Base-by-base conservation (phyloP, 2,797 vertebrate genomes). In the Cichlasoma orientale region DNA sequence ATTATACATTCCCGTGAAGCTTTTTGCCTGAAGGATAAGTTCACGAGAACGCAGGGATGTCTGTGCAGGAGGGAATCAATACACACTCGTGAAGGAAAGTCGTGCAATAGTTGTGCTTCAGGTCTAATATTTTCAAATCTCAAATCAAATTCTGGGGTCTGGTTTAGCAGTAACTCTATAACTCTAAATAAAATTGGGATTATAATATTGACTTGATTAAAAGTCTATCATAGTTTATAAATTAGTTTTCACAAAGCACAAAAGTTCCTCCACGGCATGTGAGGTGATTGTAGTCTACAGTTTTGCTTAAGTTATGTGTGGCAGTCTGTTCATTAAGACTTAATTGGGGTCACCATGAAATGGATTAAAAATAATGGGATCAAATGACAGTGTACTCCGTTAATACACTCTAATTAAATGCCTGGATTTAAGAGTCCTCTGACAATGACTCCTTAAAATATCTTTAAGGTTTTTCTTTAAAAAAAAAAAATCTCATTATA, bases 291-390 rank as follows among this genome's bases (percentile, higher is more conserved):
- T 57, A 12, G 75, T 33, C 63, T 54, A 21, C 47, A 54, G 72
- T 77, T 59, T 80, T 23, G 56, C 7, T 21, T 41, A 79, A 77
- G 72, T 52, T 57, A 14, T 25, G 5, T 53, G 31, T 41, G 27
- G 16, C 5, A 38, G 11, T 23, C 21, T 57, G 23, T 70, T 70
- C 59, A 27, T 74, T 4, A 33, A n/a, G 11, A 29, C 27, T 81
- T 89, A 82, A 89, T 85, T 86, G 74, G 38, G 77, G 79, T 93
- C 78, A 71, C 14, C 29, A n/a, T 66, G 77, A 82, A 75, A 53
- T 25, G 18, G 21, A 83, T 85, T 74, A 38, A 68, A 61, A 74
- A 25, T 76, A 83, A 81, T 63, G 33, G 54, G 76, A 82, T 81
- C 54, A 84, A 83, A 84, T 47, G 44, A 68, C 57, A 78, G 41